phyloP scores from a whole-genome alignment of 2,888 invertebrate genomes.

The Odontothrips loti region DNA sequence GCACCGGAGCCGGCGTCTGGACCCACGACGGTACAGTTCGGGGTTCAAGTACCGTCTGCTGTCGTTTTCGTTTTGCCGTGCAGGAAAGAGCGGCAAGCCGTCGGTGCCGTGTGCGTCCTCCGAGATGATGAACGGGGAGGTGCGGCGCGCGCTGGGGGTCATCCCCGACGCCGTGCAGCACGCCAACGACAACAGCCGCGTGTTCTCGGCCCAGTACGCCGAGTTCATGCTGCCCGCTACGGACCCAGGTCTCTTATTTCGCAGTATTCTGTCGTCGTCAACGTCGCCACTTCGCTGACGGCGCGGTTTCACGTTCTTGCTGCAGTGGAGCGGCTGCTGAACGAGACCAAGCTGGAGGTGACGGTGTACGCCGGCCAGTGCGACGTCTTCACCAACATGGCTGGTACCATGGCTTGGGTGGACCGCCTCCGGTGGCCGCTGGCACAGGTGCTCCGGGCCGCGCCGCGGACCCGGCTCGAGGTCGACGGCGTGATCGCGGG shows the following conservation, averaged over 20 bases:
- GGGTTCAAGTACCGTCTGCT: too few species aligned
- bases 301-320: not conserved
- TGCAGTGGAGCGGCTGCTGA: not conserved
- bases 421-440: constrained; percentile 2
- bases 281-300: not conserved
- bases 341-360: not conserved
- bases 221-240: constrained; percentile 11
- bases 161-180: not conserved
- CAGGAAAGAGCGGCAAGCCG: not conserved
- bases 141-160: not conserved
- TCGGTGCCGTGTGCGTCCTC: not conserved
- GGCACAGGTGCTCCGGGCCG: not conserved
- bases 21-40: too few species aligned
- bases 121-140: not conserved
- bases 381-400: constrained; percentile 8
- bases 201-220: constrained; percentile 15
- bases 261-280: not conserved
- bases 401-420: not conserved
- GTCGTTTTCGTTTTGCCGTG: not conserved
- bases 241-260: not conserved
- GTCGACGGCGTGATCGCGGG: constrained; percentile 1
- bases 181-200: constrained; percentile 6
- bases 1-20: not conserved
- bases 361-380: not conserved
- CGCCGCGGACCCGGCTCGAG: not conserved